Base-by-base conservation (phyloP, 2,113 vertebrate species). In the Sceloporus undulatus region DNA sequence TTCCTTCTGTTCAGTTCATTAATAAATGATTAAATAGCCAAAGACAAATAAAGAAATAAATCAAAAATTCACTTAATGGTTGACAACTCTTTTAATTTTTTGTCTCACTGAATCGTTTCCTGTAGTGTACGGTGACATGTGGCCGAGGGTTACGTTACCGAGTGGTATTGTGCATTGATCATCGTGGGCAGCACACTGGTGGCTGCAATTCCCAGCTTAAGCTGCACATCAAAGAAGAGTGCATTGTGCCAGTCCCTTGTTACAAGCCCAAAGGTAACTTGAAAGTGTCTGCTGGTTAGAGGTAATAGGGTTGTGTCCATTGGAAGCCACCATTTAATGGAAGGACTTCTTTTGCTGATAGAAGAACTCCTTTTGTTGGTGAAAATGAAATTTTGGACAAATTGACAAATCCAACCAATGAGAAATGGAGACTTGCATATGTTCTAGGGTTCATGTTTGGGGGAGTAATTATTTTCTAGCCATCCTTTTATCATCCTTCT, bases 171-270 rank as follows among this genome's bases (percentile, higher is more conserved):
- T 99, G 98, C 27, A 97, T 99, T 23, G 98, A 98, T 93, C 98
- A 99, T 89, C 97, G 89, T 0, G 98, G 98, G 29, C 97, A 99
- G 93, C 98, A 99, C 2, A 97, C 98, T 0, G 98, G 98, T 1
- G 98, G 98, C 91, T 99, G 98, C 85, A 96, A 97, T 2, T 92
- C 97, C 0, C 96, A 97, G 2, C 95, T 98, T 73, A 99, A 99
- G 87, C 96, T 98, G 1, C 98, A 98, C 89, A 97, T 99, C 71
- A 99, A 99, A 87, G 98, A 99, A 91, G 98, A 99, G 79, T 99
- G 98, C 86, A 92, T 98, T 74, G 96, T 98, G 78, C 98, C 98
- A 9, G 66, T 98, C 4, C 97, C 98, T 0, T 99, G 98, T 77
- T 97, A 98, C 93, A 99, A 98, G 91, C 98, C 98, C 29, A 96